Base-by-base conservation (phyloP, 2,888 invertebrate species). In the Mamestra brassicae region DNA sequence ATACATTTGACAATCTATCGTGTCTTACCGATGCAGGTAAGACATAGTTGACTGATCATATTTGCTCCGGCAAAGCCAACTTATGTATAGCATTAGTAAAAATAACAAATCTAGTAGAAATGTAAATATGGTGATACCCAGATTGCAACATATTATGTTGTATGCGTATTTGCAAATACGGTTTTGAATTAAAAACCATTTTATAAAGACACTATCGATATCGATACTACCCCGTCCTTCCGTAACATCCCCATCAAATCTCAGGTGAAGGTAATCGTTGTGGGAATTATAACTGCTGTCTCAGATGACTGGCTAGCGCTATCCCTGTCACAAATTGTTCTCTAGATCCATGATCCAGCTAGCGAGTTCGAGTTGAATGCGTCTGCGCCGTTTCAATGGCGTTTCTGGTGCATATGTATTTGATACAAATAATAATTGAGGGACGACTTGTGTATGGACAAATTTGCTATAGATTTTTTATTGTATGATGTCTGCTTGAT, bases 221-320 rank as follows among this genome's bases (percentile, higher is more conserved):
- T 76, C 76, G 84, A 80, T 76, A 82, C 38, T 57, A 68, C 34
- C 45, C 55, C 11, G 42, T 26, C 61, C 58, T 66, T 87, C 38
- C 8, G 38, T 63, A 65, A 72, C 86, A 80, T 82, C 88, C 79
- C 90, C 89, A 70, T 76, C 47, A 72, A 86, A 87, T 86, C 92
- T 94, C 94, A 95, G 94, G 94, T 95, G 95, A 95, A 95, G 93
- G 94, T 96, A 95, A 96, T 96, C 95, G 91, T 94, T 95, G 96
- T 96, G 96, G 95, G 96, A 96, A 96, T 94, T 91, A 92, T 92
- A 92, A 90, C 91, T 86, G 88, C 93, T 91, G 87, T 94, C 94
- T 94, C 94, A 90, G 84, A 88, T 87, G 83, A 88, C 57, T 92
- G 87, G 87, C 85, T 93, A 89, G 88, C 76, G 86, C 92, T 85